A percentile compares a stretch with the other conserved stretches of the same genome.
Evolutionary conservation across 1,140 invertebrate species (phyloP).

Genomic region (Rhagoletis zephyria): DNA sequence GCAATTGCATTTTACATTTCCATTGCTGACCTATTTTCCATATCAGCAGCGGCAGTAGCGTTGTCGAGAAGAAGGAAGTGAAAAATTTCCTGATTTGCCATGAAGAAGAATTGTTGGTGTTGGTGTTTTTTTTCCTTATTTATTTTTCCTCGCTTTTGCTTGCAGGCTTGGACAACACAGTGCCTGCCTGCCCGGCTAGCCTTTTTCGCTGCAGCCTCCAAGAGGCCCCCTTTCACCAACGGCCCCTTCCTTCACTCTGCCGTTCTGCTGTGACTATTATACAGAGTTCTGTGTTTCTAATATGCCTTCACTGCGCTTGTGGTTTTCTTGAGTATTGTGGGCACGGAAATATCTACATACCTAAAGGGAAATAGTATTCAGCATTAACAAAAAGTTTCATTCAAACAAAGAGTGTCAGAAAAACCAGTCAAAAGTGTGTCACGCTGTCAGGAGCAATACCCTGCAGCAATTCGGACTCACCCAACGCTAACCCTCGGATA

Average conservation of each 20-base stretch:
- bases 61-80: background rate
- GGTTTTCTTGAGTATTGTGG: background rate
- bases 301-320: background rate
- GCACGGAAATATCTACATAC: background rate
- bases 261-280: background rate
- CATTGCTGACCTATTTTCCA: constrained; percentile 30
- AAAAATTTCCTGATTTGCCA: constrained; percentile 42
- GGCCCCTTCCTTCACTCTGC: too few relatives aligned
- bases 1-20: constrained; percentile 19
- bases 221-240: background rate
- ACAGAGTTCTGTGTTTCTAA: background rate
- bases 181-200: background rate
- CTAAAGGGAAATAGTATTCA: background rate
- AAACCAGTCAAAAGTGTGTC: constrained; percentile 23
- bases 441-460: constrained; percentile 15
- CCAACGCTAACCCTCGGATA: too few relatives aligned
- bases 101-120: constrained; percentile 4
- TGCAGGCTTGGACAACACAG: background rate
- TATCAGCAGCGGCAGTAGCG: background rate
- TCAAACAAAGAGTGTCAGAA: background rate
- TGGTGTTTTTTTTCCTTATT: background rate
- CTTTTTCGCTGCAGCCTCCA: background rate
- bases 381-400: background rate
- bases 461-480: too few relatives aligned
- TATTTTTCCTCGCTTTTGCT: background rate